Base-by-base conservation (phyloP, 2,888 invertebrate genomes). In the Melolontha melolontha region DNA sequence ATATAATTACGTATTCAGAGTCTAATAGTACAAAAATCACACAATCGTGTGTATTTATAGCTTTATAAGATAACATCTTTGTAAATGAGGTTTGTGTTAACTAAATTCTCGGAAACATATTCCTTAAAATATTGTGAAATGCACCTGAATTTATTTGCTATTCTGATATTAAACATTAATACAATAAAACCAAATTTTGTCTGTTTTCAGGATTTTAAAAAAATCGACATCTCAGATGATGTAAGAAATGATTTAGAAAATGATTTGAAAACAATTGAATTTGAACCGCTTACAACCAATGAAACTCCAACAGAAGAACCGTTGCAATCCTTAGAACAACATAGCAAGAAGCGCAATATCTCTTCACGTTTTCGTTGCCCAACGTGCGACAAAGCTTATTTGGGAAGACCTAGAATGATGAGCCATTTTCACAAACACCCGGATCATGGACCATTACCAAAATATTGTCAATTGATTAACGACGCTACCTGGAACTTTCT, bases 301-400 rank as follows among this genome's bases (percentile, higher is more conserved):
- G 70, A 72, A 10, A 71, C 71, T 14, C 41, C 57, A 12, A 66
- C 57, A 1, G 64, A 70, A 66, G 67, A 72, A 39, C 67, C 70
- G 6, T 22, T 67, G 10, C 47, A 59, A 49, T 14, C 17, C n/a
- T 54, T 67, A 40, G 16, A 55, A 49, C 47, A 63, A 39, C 69
- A 57, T 34, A 49, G 49, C 11, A 73, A 72, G 40, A 78, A 76
- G 75, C 82, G 86, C 51, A 85, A 83, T 63, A 84, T 86, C 70
- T 82, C 86, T 0, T 80, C 86, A 49, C 84, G 85, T 54, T 88
- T 86, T 75, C 83, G 86, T 40, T 91, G 90, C 78, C 86, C 87
- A 1, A 87, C 86, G n/a, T 91, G 91, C 79, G 84, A 86, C 63
- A 90, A 90, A 78, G 86, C 87, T 12, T 91, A 90, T 78, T 81